Percentiles rank a stretch among this genome's conserved stretches.
phyloP scores from a whole-genome alignment of 2,113 vertebrate genomes.

The Antechinus flavipes region DNA sequence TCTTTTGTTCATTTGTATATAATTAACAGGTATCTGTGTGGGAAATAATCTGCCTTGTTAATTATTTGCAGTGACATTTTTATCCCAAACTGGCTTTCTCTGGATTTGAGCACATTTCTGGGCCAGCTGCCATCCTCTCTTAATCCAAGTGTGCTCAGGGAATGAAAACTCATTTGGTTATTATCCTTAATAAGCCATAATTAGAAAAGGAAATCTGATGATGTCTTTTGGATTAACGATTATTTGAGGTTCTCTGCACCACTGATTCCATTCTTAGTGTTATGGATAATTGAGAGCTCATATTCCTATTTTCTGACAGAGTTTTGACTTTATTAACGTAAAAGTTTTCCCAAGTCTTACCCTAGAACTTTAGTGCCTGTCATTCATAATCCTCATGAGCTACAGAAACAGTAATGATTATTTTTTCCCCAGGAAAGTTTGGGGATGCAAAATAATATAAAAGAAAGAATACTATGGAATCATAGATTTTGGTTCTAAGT shows the following conservation, averaged over 20 bases:
- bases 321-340: not conserved
- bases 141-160: not conserved
- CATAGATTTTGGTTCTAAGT: not conserved
- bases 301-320: not conserved
- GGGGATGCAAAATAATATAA: not conserved
- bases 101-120: not conserved
- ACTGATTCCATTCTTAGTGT: not conserved
- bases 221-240: not conserved
- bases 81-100: not conserved
- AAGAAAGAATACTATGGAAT: not conserved
- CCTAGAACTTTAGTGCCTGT: not conserved
- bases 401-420: not conserved
- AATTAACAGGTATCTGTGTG: not conserved
- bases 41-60: not conserved
- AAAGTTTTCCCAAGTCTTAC: not conserved
- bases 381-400: not conserved
- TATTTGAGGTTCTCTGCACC: not conserved
- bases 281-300: not conserved
- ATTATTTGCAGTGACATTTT: not conserved
- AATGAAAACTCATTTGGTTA: not conserved
- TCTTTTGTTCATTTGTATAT: not conserved
- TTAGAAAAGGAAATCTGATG: conserved; percentile 1
- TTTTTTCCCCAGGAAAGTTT: not conserved
- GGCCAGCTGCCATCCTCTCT: conserved; percentile 8
- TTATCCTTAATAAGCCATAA: not conserved